phyloP scores from a whole-genome alignment of 2,113 vertebrate species.

The Miniopterus natalensis region DNA sequence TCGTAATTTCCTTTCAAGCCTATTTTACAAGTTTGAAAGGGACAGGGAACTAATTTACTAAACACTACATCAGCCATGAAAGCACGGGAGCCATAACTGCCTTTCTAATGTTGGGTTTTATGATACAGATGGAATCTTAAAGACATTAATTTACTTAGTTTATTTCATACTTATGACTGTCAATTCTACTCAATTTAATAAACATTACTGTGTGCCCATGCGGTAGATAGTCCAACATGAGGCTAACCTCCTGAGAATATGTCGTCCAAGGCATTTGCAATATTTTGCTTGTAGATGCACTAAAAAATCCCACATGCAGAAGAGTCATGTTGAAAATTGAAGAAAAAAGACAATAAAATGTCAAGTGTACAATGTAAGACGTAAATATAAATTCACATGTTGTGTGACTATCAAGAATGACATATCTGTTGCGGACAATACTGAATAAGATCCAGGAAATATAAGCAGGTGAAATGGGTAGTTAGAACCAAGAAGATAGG shows the following conservation, averaged over 20 bases:
- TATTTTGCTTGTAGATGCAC: not conserved
- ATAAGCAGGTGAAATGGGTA: not conserved
- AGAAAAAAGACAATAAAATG: not conserved
- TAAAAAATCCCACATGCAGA: not conserved
- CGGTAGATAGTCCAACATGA: constrained; percentile 35
- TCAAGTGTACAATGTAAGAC: not conserved
- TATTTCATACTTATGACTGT: constrained; percentile 61
- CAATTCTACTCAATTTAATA: constrained; percentile 66
- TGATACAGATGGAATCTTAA: constrained; percentile 63
- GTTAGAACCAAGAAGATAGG: not conserved
- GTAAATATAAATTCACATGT: not conserved
- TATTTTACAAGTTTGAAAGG: constrained; percentile 18
- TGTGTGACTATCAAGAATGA: not conserved
- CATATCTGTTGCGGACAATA: not conserved
- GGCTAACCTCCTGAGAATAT: not conserved
- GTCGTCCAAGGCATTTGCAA: not conserved
- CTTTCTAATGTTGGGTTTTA: constrained; percentile 58
- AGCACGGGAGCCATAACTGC: not conserved
- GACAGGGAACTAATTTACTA: not conserved
- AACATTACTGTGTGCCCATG: constrained; percentile 14
- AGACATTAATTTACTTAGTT: constrained; percentile 53
- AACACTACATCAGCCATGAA: constrained; percentile 53
- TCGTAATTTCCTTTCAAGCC: constrained; percentile 36
- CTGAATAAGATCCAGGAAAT: not conserved
- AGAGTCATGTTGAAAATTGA: not conserved